Evolutionary conservation across 2,888 invertebrate species (phyloP), one percentile per base, ranked within the genome.

Genomic region (Erebia aethiops): DNA sequence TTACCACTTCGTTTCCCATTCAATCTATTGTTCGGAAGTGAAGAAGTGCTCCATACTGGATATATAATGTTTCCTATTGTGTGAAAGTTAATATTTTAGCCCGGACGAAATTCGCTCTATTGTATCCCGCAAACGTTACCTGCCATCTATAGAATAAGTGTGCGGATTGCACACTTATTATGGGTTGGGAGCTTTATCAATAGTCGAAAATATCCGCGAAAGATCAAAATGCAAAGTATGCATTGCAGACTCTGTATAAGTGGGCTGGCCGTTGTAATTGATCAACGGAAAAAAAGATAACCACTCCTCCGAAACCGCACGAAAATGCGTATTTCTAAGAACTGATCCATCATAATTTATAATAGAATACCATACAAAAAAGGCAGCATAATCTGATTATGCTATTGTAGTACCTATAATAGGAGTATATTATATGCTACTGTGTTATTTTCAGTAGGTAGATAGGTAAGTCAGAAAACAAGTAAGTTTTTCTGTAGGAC

Each of bases 1-100:
- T 92, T 91, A 92, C 92, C 93, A 92, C 88, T 92, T 93, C 90
- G 91, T 87, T 87, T 89, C 84, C 87, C 82, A 91, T 92, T 90
- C 87, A 90, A 84, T 79, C 87, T 86, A 87, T 93, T 93, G 91
- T 93, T 92, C 84, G 90, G 87, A 91, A 92, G 91, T 91, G 91
- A 90, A 92, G 90, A 92, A 91, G 89, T 90, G 86, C 87, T 83
- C 81, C 84, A 85, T 89, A 88, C 90, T 88, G 87, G 90, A 91
- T 91, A 89, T 91, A 92, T 90, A 92, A 92, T 92, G 91, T 88
- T 86, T 83, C 84, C 86, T 80, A 83, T 92, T 92, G 90, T 92
- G 79, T 77, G 84, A 86, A 88, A 92, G 92, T 92, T 92, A 92
- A 92, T 92, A 92, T 91, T 91, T 90, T 88, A 90, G 77, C 87